Base-by-base conservation (phyloP, 2,113 vertebrate genomes). In the Hydrochoerus hydrochaeris region DNA sequence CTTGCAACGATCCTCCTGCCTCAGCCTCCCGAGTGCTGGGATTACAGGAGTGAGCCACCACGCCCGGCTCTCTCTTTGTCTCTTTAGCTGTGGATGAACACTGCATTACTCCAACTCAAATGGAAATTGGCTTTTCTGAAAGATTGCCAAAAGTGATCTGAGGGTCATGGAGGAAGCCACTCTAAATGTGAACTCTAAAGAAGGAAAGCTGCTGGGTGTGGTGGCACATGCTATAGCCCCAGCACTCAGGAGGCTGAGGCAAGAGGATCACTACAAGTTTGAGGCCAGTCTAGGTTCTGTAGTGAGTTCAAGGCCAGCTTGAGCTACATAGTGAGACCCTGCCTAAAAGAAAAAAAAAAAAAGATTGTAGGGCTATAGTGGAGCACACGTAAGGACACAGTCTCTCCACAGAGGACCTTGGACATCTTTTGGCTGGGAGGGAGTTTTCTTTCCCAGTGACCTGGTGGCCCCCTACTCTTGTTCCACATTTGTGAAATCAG, bases 311-410 rank as follows among this genome's bases (percentile, higher is more conserved):
- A 44, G 41, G 22, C 41, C 71, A 75, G 38, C 38, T 38, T 44
- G 24, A 44, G 5, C 71, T 44, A 73, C 10, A 22, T 17, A 75
- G 10, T 5, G 24, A 46, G 41, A 75, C 71, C 14, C 16, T 75
- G 41, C 46, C 24, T 44, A 24, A 13, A 75, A 46, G 26, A 75
- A 75, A 73, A 73, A 32, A 58, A 52, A 32, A 49, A 35, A 4
- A 0, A 24, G 60, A 16, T 28, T 38, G 30, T 8, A 67, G n/a
- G 1, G 1, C 60, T 35, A 12, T 24, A 5, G 3, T n/a, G 19
- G 69, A 49, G 28, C 35, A 0, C 60, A 17, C 3, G 6, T 52
- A 26, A 41, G 20, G n/a, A 60, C 10, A 12, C 17, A 58, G 49
- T 52, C 41, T 60, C 35, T 75, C 7, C 38, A 0, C 1, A n/a